Percentiles rank a stretch among this genome's conserved stretches.
Conservation (phyloP, 1,140 invertebrate species). For the Heliconius congener region DNA sequence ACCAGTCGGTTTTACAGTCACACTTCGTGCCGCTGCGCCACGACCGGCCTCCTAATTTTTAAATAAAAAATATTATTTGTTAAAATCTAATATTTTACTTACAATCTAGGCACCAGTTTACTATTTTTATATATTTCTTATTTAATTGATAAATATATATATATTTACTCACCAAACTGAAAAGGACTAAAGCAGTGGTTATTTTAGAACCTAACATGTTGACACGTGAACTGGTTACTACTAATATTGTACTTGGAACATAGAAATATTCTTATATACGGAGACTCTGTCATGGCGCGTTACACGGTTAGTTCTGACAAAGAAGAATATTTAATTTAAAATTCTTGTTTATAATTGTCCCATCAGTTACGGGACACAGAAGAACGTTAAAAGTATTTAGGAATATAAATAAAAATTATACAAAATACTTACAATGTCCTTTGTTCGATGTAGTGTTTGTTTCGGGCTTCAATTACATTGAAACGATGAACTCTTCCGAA, state of each 20-base stretch:
- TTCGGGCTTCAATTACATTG: background rate
- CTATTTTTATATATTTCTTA: too few relatives aligned
- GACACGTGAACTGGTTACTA: background rate
- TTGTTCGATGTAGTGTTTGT: background rate
- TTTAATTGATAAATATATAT: too few relatives aligned
- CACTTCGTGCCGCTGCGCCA: too few relatives aligned
- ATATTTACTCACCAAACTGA: background rate
- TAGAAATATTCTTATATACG: constrained; percentile 27
- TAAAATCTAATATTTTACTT: too few relatives aligned
- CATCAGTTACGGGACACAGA: constrained; percentile 2
- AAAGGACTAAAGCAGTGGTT: background rate
- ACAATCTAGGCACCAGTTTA: too few relatives aligned
- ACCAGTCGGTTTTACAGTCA: too few relatives aligned
- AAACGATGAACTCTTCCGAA: background rate
- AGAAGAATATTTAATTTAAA: constrained; percentile 22
- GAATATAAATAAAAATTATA: constrained; percentile 4
- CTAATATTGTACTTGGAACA: background rate
- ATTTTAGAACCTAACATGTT: background rate
- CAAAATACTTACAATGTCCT: background rate
- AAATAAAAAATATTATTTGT: too few relatives aligned
- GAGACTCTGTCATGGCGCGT: constrained; percentile 21
- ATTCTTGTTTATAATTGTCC: background rate
- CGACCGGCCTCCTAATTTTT: too few relatives aligned
- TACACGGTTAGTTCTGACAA: constrained; percentile 28
- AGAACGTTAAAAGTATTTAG: constrained; percentile 2